Conservation (phyloP, 2,113 vertebrate species). For the Epinephelus lanceolatus region DNA sequence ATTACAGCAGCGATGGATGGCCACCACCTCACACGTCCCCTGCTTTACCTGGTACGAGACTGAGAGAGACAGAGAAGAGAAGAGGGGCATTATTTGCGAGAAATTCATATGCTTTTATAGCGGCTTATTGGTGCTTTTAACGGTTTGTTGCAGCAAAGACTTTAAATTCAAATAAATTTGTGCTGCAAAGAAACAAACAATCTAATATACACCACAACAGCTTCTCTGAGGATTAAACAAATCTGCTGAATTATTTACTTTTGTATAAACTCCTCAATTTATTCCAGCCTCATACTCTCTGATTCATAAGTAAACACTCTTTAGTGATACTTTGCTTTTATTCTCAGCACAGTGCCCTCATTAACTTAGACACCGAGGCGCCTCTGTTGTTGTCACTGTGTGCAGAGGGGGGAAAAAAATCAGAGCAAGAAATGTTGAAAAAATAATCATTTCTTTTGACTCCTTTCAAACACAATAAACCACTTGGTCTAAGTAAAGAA, state of each 20-base stretch:
- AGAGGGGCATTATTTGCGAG: conserved; percentile 17
- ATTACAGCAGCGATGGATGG: conserved; percentile 96
- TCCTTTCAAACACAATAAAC: conserved; percentile 56
- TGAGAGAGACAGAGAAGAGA: conserved; percentile 60
- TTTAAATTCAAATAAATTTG: conserved; percentile 43
- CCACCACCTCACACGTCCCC: conserved; percentile 96
- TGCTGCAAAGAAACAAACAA: conserved; percentile 34
- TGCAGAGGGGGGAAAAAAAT: conserved; percentile 3
- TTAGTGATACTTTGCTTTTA: conserved; percentile 58
- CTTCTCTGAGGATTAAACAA: conserved; percentile 54
- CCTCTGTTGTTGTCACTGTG: conserved; percentile 31
- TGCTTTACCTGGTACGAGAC: conserved; percentile 94
- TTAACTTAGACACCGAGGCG: conserved; percentile 57
- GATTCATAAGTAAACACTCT: conserved; percentile 70
- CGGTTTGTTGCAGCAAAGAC: conserved; percentile 17
- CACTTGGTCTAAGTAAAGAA: conserved; percentile 59
- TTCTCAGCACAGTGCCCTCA: conserved; percentile 60
- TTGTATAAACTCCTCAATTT: conserved; percentile 53
- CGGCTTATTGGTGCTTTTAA: conserved; percentile 25
- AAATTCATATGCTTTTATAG: conserved; percentile 19
- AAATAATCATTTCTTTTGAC: conserved; percentile 34
- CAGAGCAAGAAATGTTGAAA: conserved; percentile 36
- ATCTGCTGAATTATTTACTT: conserved; percentile 68
- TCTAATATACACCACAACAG: conserved; percentile 17
- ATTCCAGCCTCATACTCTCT: conserved; percentile 54